Conservation (phyloP, 2,797 vertebrate genomes). For the Chaenodraco wilsoni region DNA sequence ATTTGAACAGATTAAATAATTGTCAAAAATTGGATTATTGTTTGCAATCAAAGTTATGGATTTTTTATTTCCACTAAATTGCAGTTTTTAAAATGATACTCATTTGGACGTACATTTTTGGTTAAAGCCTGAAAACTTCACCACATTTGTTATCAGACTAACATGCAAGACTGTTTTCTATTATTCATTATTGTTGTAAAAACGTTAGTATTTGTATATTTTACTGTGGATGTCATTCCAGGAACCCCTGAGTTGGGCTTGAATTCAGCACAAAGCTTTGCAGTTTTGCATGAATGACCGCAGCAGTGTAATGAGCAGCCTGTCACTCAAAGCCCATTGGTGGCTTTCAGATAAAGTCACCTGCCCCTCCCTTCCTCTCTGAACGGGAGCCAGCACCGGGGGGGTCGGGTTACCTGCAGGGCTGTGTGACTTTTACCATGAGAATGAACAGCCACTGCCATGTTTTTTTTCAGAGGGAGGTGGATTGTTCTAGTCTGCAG, state of each 20-base stretch:
- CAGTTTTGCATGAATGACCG: constrained; percentile 70
- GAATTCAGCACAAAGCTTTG: constrained; percentile 58
- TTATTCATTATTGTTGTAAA: not conserved
- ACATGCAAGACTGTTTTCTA: not conserved
- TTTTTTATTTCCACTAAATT: not conserved
- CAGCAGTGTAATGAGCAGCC: constrained; percentile 65
- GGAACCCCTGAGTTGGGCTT: constrained; percentile 16
- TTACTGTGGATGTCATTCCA: not conserved
- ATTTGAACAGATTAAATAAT: not conserved
- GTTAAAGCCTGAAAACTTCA: not conserved
- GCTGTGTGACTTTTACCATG: constrained; percentile 80
- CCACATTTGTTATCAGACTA: not conserved
- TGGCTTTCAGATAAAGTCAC: constrained; percentile 74
- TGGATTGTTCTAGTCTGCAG: constrained; percentile 59
- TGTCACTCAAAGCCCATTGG: constrained; percentile 76
- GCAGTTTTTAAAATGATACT: not conserved
- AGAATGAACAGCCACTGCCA: constrained; percentile 72
- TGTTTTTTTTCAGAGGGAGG: constrained; percentile 44
- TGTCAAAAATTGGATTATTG: not conserved
- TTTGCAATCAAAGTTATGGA: not conserved
- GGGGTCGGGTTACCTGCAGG: constrained; percentile 71
- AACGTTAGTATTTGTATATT: not conserved
- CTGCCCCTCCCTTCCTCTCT: constrained; percentile 60
- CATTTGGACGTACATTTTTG: not conserved
- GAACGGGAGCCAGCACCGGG: constrained; percentile 58